Conservation (phyloP, 2,113 vertebrate genomes). For the Origma solitaria region DNA sequence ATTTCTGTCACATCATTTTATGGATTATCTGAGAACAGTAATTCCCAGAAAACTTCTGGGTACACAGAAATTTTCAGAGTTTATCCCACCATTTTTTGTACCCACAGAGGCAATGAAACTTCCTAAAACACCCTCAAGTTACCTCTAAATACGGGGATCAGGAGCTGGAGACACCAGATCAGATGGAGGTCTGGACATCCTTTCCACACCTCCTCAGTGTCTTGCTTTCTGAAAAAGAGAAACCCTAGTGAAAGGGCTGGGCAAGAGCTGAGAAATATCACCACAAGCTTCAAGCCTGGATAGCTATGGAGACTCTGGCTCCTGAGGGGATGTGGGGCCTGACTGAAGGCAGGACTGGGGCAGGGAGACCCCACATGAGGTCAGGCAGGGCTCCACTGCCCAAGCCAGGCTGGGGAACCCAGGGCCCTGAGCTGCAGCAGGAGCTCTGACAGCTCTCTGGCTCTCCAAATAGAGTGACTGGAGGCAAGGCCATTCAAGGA, state of each 20-base stretch:
- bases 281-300: neutral
- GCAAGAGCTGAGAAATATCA: neutral
- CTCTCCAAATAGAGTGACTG: accelerated
- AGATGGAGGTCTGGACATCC: accelerated
- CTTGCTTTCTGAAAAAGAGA: neutral
- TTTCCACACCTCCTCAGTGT: neutral
- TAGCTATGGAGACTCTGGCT: neutral
- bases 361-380: accelerated
- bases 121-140: neutral
- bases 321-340: neutral
- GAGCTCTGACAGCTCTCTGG: neutral
- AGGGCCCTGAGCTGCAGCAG: neutral
- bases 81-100: accelerated
- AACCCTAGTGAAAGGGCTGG: neutral
- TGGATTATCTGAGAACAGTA: neutral
- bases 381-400: neutral
- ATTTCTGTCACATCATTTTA: neutral
- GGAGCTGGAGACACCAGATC: neutral
- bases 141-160: neutral
- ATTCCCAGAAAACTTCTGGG: neutral
- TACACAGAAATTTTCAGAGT: neutral
- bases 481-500: neutral
- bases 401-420: neutral
- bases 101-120: neutral
- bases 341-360: neutral